Evolutionary conservation across 2,113 vertebrate species (phyloP), one percentile per base, ranked within the genome.

Genomic region (Anarrhichthys ocellatus): DNA sequence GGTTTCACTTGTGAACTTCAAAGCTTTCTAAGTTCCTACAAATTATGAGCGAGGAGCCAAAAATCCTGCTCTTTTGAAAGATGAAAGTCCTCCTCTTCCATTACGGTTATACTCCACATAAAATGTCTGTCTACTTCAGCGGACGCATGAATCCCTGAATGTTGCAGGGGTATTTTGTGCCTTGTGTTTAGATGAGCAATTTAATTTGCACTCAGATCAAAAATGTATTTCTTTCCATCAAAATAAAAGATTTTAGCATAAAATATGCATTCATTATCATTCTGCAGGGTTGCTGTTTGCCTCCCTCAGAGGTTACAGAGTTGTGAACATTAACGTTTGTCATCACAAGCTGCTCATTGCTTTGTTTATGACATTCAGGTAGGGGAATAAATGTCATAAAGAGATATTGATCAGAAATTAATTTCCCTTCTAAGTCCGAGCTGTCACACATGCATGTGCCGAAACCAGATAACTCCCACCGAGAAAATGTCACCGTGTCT

Each of bases 351-450:
- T 61, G 70, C 62, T 78, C 48, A 29, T 65, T 78, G 69, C 77
- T 90, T 87, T 73, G 78, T 78, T 58, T 82, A 56, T 89, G 79
- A 87, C 82, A 85, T 90, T 90, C 63, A 84, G 81, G 64, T 52
- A 10, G 58, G 4, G 8, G 84, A 83, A 90, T 90, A 91, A 92
- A 93, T 92, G 91, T 85, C 89, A 91, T 84, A 67, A 82, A 87
- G 67, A 75, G 92, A 92, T 94, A 88, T 32, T 59, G 44, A 92
- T 94, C 90, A 85, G 85, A 92, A 92, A 89, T 85, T 86, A 81
- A 93, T 94, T 94, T 92, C 78, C 84, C 75, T 84, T 88, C 78
- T 69, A 80, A 74, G 84, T 85, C 82, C 46, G 9, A 80, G 76
- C 83, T 78, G 82, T 85, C 87, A 83, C 62, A 76, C 50, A 54